These are phyloP conservation scores for Mamestra brassicae DNA, from an alignment of 2,888 invertebrate species.

Conservation along the genomic window DNA sequence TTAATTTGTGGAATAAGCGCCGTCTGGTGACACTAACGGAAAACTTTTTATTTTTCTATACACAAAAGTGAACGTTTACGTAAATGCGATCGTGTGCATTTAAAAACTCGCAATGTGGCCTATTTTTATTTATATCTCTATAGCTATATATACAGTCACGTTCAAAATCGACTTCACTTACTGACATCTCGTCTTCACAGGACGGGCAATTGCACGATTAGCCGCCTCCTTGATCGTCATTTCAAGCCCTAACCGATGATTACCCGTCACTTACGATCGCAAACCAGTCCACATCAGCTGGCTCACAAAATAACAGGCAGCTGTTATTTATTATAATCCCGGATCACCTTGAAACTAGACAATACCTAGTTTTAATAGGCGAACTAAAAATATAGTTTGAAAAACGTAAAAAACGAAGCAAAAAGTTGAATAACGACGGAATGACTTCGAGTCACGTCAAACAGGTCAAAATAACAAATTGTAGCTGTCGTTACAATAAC, in stretches of 20 bases:
- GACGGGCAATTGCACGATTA: constrained; percentile 18
- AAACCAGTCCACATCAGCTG: constrained; percentile 42
- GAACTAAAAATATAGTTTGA: constrained; percentile 46
- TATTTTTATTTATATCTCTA: too few relatives aligned
- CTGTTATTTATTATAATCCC: constrained; percentile 54
- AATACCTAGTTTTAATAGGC: constrained; percentile 50
- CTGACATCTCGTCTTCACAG: constrained; percentile 8
- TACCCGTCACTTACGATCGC: constrained; percentile 21
- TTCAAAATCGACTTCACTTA: constrained; percentile 4
- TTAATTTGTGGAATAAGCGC: too few relatives aligned
- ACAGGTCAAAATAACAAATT: constrained; percentile 60
- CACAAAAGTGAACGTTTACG: too few relatives aligned
- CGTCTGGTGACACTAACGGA: too few relatives aligned
- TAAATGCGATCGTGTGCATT: too few relatives aligned
- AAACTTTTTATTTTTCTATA: too few relatives aligned
- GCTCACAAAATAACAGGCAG: constrained; percentile 41
- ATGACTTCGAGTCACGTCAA: constrained; percentile 64
- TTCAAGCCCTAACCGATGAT: constrained; percentile 28
- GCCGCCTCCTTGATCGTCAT: constrained; percentile 15
- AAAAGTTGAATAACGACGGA: constrained; percentile 57
- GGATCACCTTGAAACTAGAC: constrained; percentile 59
- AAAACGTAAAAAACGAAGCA: constrained; percentile 52
- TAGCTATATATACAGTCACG: not conserved
- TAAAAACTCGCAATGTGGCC: too few relatives aligned
- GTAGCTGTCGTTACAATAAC: constrained; percentile 47